Percentiles rank a stretch among this genome's conserved stretches.
phyloP scores from a whole-genome alignment of 92 coral and sea anemone species.

The Porites rus region DNA sequence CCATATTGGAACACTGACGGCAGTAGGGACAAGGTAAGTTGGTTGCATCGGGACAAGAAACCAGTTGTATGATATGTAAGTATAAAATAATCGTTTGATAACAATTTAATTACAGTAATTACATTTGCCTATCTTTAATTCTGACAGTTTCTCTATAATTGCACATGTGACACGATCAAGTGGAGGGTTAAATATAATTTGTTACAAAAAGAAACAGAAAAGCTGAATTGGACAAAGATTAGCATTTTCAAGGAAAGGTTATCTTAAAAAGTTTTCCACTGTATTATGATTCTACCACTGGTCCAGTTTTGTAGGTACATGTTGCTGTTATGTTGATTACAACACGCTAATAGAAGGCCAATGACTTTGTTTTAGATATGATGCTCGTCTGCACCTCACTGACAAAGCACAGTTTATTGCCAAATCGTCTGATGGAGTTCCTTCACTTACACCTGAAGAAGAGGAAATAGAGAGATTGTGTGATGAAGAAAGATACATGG shows the following conservation, averaged over 20 bases:
- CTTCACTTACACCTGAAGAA: conserved; percentile 70
- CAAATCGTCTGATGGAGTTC: conserved; percentile 31
- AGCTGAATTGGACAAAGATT: not conserved
- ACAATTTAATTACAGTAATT: not conserved
- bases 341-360: not conserved
- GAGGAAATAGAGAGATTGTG: conserved; percentile 81
- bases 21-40: conserved; percentile 20
- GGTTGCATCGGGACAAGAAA: conserved; percentile 17
- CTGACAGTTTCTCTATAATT: no score
- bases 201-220: not conserved
- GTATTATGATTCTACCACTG: no score
- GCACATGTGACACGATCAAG: not conserved
- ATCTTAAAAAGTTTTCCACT: no score
- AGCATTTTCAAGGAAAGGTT: not conserved
- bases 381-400: conserved; percentile 91
- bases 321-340: not conserved
- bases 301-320: not conserved
- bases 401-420: conserved; percentile 81
- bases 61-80: conserved; percentile 14
- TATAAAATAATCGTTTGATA: not conserved
- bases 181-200: not conserved
- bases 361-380: conserved; percentile 76
- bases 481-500: conserved; percentile 95
- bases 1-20: conserved; percentile 22
- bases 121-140: no score